These are phyloP conservation scores for Lipophrys pholis DNA, from an alignment of 2,113 vertebrate genomes.

Conservation along the genomic window DNA sequence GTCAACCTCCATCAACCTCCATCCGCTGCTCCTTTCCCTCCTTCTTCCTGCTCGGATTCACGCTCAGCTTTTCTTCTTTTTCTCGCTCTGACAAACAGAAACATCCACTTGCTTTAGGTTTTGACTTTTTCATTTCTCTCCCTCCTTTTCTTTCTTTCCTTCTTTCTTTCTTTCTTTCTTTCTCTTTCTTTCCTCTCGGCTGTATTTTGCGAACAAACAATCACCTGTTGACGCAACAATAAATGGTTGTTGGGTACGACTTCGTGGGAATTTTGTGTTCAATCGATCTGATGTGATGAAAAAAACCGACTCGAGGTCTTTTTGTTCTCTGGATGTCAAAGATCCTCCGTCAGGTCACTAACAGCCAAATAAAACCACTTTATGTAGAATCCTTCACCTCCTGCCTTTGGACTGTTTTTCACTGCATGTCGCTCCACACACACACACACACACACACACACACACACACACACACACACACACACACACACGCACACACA, in stretches of 20 bases:
- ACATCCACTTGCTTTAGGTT: conserved; percentile 37
- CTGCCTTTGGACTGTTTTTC: conserved; percentile 56
- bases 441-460: no score
- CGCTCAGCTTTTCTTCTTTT: conserved; percentile 70
- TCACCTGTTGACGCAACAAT: conserved; percentile 77
- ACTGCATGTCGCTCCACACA: conserved; percentile 26
- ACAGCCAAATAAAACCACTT: conserved; percentile 78
- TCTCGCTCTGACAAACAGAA: conserved; percentile 38
- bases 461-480: no score
- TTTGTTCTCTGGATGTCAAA: conserved; percentile 59
- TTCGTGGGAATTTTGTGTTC: conserved; percentile 64
- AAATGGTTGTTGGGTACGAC: conserved; percentile 69
- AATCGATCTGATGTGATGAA: conserved; percentile 61
- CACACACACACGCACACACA: not conserved
- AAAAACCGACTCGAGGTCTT: conserved; percentile 60
- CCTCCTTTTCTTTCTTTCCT: no score
- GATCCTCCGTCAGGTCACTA: conserved; percentile 75
- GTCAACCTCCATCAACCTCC: no score
- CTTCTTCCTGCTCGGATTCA: conserved; percentile 38
- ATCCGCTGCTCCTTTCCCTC: conserved; percentile 49
- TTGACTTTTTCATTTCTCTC: no score
- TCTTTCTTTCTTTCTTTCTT: conserved; percentile 1
- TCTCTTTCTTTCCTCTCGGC: conserved; percentile 52
- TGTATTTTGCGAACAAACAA: conserved; percentile 83
- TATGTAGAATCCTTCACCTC: conserved; percentile 50